phyloP scores from a whole-genome alignment of 2,888 invertebrate species.

The Ophion costatus region DNA sequence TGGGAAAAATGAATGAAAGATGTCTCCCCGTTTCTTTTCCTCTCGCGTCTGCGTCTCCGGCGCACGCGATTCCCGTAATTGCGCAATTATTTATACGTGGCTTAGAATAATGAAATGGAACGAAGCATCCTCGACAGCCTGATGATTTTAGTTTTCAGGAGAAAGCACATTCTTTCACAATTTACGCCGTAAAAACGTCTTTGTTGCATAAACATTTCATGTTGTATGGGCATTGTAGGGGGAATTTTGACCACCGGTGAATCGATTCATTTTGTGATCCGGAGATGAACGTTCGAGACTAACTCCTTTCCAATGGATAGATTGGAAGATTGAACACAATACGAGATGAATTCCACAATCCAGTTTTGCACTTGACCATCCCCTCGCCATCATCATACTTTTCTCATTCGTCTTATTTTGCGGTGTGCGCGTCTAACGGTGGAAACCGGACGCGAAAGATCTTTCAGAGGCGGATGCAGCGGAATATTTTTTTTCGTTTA shows the following conservation, averaged over 20 bases:
- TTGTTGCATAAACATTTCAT: not conserved
- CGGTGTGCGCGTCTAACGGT: conserved; percentile 58
- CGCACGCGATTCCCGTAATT: conserved; percentile 16
- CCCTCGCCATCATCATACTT: not conserved
- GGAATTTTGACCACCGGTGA: too few species aligned
- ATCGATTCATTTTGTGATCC: too few species aligned
- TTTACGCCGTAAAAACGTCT: not conserved
- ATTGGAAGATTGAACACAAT: not conserved
- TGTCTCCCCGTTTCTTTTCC: conserved; percentile 10
- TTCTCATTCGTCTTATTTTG: conserved; percentile 17
- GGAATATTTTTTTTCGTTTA: conserved; percentile 4
- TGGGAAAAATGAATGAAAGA: conserved; percentile 32
- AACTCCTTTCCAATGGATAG: too few species aligned
- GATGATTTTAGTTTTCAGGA: not conserved
- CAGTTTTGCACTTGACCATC: not conserved
- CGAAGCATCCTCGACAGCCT: not conserved
- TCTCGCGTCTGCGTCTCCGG: not conserved
- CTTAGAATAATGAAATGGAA: not conserved
- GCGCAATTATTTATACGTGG: not conserved
- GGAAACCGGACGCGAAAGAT: conserved; percentile 51
- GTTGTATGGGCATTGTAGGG: too few species aligned
- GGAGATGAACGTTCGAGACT: too few species aligned
- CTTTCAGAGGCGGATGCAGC: conserved; percentile 44
- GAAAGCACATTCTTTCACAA: not conserved
- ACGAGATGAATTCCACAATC: not conserved